Percentiles rank a stretch among this genome's conserved stretches.
phyloP scores from a whole-genome alignment of 53 echinoderm and acorn worm genomes.

The Henricia sp. region DNA sequence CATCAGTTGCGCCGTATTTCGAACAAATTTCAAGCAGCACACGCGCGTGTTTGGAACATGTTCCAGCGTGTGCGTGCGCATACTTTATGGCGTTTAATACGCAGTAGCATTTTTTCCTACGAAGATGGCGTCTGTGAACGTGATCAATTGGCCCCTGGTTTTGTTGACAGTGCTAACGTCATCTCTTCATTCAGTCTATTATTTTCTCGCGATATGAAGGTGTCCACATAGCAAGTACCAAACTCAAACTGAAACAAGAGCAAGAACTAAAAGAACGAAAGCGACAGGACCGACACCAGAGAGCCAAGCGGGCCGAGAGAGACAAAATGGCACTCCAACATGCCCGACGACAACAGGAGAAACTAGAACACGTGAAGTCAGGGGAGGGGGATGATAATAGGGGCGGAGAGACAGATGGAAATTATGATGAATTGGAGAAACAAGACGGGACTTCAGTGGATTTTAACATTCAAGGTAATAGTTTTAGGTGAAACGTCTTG shows the following conservation, averaged over 20 bases:
- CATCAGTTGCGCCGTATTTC: no score
- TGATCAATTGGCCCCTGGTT: no score
- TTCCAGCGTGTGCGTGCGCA: no score
- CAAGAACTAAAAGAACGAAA: slow-evolving; percentile 49
- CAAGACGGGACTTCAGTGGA: no score
- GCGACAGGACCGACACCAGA: slow-evolving; percentile 35
- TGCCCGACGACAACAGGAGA: slow-evolving; percentile 35
- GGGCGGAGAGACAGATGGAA: no score
- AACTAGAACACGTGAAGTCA: slow-evolving; percentile 34
- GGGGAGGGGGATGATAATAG: slow-evolving; percentile 41
- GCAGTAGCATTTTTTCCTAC: no score
- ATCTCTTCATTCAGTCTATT: not conserved
- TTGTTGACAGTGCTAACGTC: not conserved
- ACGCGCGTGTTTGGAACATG: no score
- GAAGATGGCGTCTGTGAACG: no score
- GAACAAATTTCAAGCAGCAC: no score
- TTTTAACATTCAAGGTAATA: slow-evolving; percentile 25
- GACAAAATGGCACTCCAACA: slow-evolving; percentile 69
- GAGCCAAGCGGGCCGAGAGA: slow-evolving; percentile 59
- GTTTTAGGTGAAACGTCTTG: not conserved
- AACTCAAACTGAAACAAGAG: slow-evolving; percentile 65
- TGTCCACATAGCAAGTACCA: slow-evolving; percentile 52
- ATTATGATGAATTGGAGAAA: no score
- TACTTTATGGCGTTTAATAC: no score
- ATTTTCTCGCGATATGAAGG: no score